Percentiles rank a stretch among this genome's conserved stretches.
phyloP scores from a whole-genome alignment of 1,140 invertebrate species.

The Heliconius eleuchia region DNA sequence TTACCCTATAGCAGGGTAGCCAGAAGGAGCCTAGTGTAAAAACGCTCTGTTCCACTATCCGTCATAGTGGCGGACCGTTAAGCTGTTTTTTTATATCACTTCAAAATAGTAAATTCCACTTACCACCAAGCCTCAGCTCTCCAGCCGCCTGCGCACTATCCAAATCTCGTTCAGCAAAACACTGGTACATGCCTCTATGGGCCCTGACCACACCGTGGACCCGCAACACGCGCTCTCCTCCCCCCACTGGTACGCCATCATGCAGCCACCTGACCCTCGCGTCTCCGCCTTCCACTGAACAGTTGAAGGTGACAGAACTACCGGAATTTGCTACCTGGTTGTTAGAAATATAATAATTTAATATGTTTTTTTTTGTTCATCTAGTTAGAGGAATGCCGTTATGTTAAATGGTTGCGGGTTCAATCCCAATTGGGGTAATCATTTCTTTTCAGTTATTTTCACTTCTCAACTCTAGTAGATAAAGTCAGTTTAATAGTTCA shows the following conservation, averaged over 20 bases:
- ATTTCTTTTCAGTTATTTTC: no score
- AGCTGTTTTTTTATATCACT: no score
- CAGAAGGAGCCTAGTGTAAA: no score
- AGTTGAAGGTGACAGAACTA: conserved; percentile 80
- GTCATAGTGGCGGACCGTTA: no score
- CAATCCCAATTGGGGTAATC: no score
- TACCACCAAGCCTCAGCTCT: conserved; percentile 88
- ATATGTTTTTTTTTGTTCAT: no score
- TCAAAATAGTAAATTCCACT: conserved; percentile 36
- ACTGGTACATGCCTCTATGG: conserved; percentile 93
- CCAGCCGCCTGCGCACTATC: conserved; percentile 88
- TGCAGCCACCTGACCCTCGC: conserved; percentile 89
- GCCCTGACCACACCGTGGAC: conserved; percentile 86
- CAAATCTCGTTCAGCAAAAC: conserved; percentile 86
- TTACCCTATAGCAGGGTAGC: no score
- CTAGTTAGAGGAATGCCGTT: no score
- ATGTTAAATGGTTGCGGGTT: no score
- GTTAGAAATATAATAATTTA: not conserved
- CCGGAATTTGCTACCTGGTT: conserved; percentile 76
- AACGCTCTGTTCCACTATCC: no score
- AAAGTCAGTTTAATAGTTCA: no score
- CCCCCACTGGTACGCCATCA: conserved; percentile 86
- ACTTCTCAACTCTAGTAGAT: no score
- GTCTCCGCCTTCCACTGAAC: conserved; percentile 88
- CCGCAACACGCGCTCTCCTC: conserved; percentile 79